These are phyloP conservation scores for Steinernema hermaphroditum DNA, from an alignment of 2,888 invertebrate genomes.

Conservation along the genomic window DNA sequence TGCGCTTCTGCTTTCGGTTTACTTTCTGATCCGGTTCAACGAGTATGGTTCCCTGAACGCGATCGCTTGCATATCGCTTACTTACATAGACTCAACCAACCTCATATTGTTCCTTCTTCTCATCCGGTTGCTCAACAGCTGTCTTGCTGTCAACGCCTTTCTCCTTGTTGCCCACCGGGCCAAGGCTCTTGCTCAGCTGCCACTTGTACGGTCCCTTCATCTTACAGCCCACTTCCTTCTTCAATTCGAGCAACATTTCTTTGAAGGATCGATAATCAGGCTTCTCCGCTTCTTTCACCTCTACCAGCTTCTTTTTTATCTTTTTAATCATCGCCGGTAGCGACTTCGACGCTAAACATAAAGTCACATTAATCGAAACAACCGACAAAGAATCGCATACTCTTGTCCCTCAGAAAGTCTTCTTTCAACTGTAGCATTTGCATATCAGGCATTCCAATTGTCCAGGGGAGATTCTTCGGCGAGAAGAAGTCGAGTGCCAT, in stretches of 20 bases:
- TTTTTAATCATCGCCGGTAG: background rate
- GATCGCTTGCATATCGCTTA: no score
- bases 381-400: background rate
- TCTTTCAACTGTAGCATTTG: background rate
- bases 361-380: background rate
- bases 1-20: background rate
- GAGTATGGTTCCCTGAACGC: no score
- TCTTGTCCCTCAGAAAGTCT: background rate
- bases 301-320: background rate
- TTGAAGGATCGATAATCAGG: slow-evolving; percentile 16
- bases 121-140: background rate
- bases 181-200: no score
- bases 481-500: slow-evolving; percentile 29
- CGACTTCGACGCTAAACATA: background rate
- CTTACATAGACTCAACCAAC: no score
- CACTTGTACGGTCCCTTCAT: slow-evolving; percentile 18
- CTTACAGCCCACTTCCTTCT: background rate
- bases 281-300: background rate
- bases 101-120: no score
- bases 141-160: background rate
- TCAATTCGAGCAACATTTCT: background rate
- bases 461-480: slow-evolving; percentile 22
- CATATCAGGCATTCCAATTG: background rate
- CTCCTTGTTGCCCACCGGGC: no score
- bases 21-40: background rate